Evolutionary conservation across 2,797 vertebrate species (phyloP).

Genomic region (Lates japonicus): DNA sequence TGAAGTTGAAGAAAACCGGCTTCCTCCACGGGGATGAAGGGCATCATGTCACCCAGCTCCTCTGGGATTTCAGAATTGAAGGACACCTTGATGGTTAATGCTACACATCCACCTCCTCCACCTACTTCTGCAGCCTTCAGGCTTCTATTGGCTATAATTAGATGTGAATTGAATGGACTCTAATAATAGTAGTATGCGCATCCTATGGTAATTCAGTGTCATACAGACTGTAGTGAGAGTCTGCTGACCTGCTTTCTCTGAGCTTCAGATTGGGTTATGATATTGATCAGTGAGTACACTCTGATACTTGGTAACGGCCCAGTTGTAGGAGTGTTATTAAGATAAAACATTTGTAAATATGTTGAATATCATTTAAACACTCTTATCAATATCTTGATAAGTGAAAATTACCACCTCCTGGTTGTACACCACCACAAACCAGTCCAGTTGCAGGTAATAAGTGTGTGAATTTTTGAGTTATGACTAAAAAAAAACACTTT

Average conservation of each 20-base stretch:
- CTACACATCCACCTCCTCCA: background rate
- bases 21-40: slow-evolving; percentile 2
- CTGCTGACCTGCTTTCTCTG: slow-evolving; percentile 14
- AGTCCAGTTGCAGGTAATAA: too few species aligned
- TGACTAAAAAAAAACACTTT: too few species aligned
- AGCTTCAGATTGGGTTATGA: background rate
- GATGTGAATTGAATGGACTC: background rate
- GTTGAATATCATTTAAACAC: too few species aligned
- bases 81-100: background rate
- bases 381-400: too few species aligned
- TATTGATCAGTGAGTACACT: too few species aligned
- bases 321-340: too few species aligned
- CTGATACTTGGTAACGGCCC: too few species aligned
- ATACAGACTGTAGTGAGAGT: background rate
- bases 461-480: too few species aligned
- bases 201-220: background rate
- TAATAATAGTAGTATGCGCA: too few species aligned
- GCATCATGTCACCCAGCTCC: background rate
- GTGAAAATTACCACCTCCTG: too few species aligned
- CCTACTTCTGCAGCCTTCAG: slow-evolving; percentile 10
- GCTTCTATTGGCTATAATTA: background rate
- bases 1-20: background rate
- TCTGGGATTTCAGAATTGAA: background rate
- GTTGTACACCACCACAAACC: too few species aligned
- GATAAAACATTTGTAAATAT: too few species aligned